Percentiles rank a stretch among this genome's conserved stretches.
These are phyloP conservation scores for Biston stratarius DNA, from an alignment of 2,888 invertebrate species.

Conservation along the genomic window DNA sequence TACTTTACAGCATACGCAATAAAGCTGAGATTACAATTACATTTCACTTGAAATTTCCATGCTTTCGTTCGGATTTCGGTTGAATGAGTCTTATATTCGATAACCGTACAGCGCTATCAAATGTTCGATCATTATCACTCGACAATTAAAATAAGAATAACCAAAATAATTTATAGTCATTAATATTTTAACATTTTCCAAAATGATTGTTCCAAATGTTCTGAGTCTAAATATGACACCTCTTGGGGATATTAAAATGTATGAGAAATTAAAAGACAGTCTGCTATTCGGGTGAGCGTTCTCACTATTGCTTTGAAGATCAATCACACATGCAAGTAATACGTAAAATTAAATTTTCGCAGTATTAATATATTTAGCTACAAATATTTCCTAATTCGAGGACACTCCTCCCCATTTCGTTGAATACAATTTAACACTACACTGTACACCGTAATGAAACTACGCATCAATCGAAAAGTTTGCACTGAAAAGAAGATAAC, in stretches of 20 bases:
- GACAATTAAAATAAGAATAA: no score
- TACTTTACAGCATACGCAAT: background rate
- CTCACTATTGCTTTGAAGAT: background rate
- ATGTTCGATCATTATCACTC: no score
- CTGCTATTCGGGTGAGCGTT: background rate
- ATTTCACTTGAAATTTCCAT: background rate
- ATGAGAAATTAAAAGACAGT: background rate
- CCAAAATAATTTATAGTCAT: no score
- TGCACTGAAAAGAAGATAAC: constrained; percentile 8
- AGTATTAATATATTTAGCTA: constrained; percentile 33
- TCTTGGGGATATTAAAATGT: background rate
- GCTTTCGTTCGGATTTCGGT: background rate
- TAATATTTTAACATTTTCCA: no score
- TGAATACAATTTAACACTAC: constrained; percentile 25
- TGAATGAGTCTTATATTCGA: background rate
- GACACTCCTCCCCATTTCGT: constrained; percentile 21
- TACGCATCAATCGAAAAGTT: constrained; percentile 10
- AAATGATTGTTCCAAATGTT: no score
- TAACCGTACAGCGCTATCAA: no score
- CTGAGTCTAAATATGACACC: no score
- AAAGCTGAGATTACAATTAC: background rate
- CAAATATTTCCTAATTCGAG: constrained; percentile 20
- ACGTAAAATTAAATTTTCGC: constrained; percentile 6
- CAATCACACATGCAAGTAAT: constrained; percentile 11
- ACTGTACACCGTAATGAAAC: constrained; percentile 19